Evolutionary conservation across 2,888 invertebrate genomes (phyloP), one percentile per base, ranked within the genome.

Genomic region (Tanaodytes sp.): DNA sequence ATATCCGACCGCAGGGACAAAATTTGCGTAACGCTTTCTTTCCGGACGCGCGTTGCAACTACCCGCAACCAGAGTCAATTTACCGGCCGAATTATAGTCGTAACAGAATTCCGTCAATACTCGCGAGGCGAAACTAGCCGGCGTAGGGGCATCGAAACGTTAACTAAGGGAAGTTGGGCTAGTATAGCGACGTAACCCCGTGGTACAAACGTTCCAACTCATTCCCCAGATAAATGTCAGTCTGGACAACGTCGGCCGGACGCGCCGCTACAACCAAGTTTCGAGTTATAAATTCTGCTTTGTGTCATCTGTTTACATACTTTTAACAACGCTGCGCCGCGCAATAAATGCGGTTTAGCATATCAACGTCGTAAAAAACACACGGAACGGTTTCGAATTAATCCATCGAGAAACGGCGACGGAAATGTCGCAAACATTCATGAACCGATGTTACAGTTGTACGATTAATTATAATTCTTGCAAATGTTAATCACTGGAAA

Each of bases 171-270:
- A 51, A 69, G 68, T 48, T 52, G 40, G 30, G 19, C 52, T 36
- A 57, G 63, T 72, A 67, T 69, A 54, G 54, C 59, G 58, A 61
- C 55, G 54, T 64, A 55, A 69, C 54, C 63, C 54, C 59, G 23
- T 43, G 42, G 18, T 46, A 43, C 40, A 62, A 64, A 52, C 59
- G 71, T 51, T 42, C 46, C 58, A 61, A 55, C 69, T 73, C 63
- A 63, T 71, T 75, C 71, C 65, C 69, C 72, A 55, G 72, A 69
- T 75, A 75, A 76, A 78, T 76, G 77, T 78, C 73, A 72, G 67
- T 62, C 65, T 70, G 71, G 66, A 71, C 75, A 74, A 23, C 8
- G 74, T 76, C 72, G 64, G 46, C 40, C 67, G 73, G 68, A 69
- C 45, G 63, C 74, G 61, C 59, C 45, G 64, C 31, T 59, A 55